phyloP scores from a whole-genome alignment of 2,113 vertebrate species.

The Cinclus mexicanus region DNA sequence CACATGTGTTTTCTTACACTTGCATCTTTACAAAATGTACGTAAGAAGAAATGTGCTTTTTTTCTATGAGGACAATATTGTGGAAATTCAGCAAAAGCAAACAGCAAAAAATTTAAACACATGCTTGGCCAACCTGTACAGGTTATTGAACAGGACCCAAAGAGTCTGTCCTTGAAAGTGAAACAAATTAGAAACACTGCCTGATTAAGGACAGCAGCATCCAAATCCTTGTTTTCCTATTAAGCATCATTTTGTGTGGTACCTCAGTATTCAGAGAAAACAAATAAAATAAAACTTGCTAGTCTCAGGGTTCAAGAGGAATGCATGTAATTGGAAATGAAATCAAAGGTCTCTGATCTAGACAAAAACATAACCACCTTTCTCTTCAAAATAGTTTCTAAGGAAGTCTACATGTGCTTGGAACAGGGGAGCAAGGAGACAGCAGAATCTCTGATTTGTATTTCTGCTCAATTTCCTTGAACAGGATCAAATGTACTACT shows the following conservation, averaged over 20 bases:
- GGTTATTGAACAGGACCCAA: background rate
- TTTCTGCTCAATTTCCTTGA: background rate
- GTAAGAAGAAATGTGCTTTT: background rate
- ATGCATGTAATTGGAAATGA: fast-evolving
- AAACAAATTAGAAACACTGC: background rate
- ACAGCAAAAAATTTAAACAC: background rate
- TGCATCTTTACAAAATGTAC: background rate
- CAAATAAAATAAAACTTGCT: background rate
- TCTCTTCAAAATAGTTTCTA: background rate
- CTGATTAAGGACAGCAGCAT: background rate
- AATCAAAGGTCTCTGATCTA: background rate
- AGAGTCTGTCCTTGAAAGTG: background rate
- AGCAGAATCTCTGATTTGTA: background rate
- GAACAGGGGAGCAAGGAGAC: background rate
- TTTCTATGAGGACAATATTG: background rate
- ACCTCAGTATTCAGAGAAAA: background rate
- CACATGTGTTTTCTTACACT: background rate
- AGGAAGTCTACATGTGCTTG: background rate
- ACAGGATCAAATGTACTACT: background rate
- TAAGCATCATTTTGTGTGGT: background rate
- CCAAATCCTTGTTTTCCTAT: background rate
- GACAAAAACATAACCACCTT: background rate
- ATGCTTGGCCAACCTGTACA: background rate
- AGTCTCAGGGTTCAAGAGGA: background rate
- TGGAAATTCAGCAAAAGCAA: background rate